phyloP scores from a whole-genome alignment of 2,888 invertebrate genomes.

The Napeogenes inachia region DNA sequence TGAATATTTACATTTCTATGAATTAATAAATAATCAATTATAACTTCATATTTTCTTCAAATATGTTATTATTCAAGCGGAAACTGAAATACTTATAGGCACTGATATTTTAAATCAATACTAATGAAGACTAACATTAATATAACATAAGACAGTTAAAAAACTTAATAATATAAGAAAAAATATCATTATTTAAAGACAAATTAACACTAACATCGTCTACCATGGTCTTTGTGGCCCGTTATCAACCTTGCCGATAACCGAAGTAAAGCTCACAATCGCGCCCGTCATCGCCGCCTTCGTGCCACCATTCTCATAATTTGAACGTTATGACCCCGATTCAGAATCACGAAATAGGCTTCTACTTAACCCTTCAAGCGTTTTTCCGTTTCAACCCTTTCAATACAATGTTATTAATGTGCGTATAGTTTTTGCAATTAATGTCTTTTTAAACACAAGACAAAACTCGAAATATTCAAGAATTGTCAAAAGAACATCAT shows the following conservation, averaged over 20 bases:
- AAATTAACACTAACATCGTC: conserved; percentile 14
- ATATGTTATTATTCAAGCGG: background rate
- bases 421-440: too few species aligned
- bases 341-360: conserved; percentile 41
- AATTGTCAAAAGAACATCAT: too few species aligned
- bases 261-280: conserved; percentile 37
- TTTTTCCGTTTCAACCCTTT: conserved; percentile 14
- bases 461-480: too few species aligned
- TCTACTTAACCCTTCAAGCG: conserved; percentile 43
- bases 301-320: conserved; percentile 51
- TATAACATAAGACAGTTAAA: too few species aligned
- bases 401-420: too few species aligned
- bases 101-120: background rate
- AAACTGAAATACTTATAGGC: too few species aligned
- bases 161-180: background rate
- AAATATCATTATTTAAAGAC: background rate
- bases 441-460: too few species aligned
- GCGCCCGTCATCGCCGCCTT: conserved; percentile 41
- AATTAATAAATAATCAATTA: conserved; percentile 2
- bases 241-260: conserved; percentile 9
- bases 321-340: conserved; percentile 47
- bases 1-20: conserved; percentile 6
- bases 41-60: background rate
- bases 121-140: too few species aligned
- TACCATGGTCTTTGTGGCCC: conserved; percentile 8